phyloP scores from a whole-genome alignment of 2,888 invertebrate genomes.

The Coenonympha glycerion region DNA sequence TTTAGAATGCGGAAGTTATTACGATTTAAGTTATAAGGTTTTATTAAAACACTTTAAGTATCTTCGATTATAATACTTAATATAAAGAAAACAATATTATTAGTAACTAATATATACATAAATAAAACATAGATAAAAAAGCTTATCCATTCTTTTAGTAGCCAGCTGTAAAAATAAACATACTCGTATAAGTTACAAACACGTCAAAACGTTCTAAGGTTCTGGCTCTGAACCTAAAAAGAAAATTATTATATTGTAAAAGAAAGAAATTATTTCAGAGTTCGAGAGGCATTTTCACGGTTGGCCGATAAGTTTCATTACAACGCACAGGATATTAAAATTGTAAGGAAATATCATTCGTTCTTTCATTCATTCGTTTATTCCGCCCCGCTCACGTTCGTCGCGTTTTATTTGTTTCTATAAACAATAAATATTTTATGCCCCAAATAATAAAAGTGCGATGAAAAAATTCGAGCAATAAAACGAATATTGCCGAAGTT shows the following conservation, averaged over 20 bases:
- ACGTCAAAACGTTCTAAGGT: too few species aligned
- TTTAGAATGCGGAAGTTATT: too few species aligned
- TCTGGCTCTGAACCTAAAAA: neutral
- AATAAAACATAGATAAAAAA: too few species aligned
- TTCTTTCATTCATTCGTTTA: conserved; percentile 15
- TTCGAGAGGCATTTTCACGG: conserved; percentile 11
- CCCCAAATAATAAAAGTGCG: conserved; percentile 9
- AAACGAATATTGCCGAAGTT: conserved; percentile 8
- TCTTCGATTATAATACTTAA: too few species aligned
- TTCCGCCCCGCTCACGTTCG: conserved; percentile 2
- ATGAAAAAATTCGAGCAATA: conserved; percentile 11
- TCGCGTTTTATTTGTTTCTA: conserved; percentile 16
- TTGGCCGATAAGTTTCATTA: conserved; percentile 17
- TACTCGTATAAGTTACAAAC: too few species aligned
- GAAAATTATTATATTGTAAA: neutral
- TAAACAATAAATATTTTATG: conserved; percentile 19
- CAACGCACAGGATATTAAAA: conserved; percentile 17
- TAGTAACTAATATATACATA: too few species aligned
- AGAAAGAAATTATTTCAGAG: neutral
- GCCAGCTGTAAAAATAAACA: too few species aligned
- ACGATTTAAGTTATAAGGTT: too few species aligned
- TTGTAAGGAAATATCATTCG: conserved; percentile 16
- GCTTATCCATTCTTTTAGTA: too few species aligned
- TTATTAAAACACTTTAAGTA: too few species aligned
- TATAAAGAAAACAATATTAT: too few species aligned